Base-by-base conservation (phyloP, 2,888 invertebrate genomes). In the Protonemura montana region DNA sequence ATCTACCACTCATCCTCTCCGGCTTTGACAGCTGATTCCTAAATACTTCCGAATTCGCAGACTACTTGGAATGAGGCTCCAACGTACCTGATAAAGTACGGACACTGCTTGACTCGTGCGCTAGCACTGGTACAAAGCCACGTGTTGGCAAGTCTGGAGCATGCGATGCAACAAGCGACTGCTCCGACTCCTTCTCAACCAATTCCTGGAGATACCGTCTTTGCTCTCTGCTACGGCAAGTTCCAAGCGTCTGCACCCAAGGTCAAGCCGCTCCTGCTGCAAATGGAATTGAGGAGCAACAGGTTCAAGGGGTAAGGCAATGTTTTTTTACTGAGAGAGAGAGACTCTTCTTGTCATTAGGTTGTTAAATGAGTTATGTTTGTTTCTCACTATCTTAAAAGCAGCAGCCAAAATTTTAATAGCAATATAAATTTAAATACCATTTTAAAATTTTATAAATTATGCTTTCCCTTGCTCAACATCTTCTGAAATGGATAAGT, bases 221-320 rank as follows among this genome's bases (percentile, higher is more conserved):
- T 94, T 92, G 98, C 96, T 82, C 94, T 94, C 59, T 98, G 97
- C 90, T 99, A 99, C 90, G 98, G 98, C 0, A 97, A 98, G 92
- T 99, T 99, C 91, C 97, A 98, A 91, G 96, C 97, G 0, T 96
- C 97, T n/a, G 95, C 98, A 0, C 95, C 96, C 0, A 96, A 97
- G 90, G 93, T 98, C 0, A 96, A 94, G 89, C 94, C 95, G 87
- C 94, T 99, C 10, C 95, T 98, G 80, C 94, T 95, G 87, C 95
- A 98, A 89, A 93, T 99, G 30, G 98, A 99, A 91, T 92, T 93
- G 0, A 93, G 98, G 86, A 93, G 95, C 0, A 94, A 95, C 85
- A 94, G 93, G 87, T 95, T 95, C 90, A 92, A 94, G 76, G 97
- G 97, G 94, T 98, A 92, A 93, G 94, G 93, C 21, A 83, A 83